A percentile compares a stretch with the other conserved stretches of the same genome.
Conservation (phyloP, 1,140 invertebrate species). For the Drosophila sechellia region DNA sequence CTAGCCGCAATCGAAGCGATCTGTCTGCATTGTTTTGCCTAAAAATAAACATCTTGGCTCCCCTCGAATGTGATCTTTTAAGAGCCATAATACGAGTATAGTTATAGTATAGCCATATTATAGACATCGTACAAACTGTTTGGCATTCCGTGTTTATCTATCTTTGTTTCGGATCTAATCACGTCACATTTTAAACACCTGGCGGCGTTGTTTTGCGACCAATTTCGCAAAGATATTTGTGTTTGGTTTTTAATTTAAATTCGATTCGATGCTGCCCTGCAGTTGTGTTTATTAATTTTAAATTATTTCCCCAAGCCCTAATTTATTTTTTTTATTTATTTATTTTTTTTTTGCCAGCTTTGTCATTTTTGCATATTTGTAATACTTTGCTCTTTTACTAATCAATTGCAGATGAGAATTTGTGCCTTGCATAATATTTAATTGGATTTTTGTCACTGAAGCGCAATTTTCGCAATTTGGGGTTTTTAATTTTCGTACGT, state of each 20-base stretch:
- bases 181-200: conserved; percentile 68
- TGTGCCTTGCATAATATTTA: conserved; percentile 9
- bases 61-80: conserved; percentile 39
- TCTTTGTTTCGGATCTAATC: conserved; percentile 28
- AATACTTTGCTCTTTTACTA: neutral
- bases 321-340: neutral
- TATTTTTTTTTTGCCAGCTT: neutral
- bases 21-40: conserved; percentile 74
- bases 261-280: conserved; percentile 21
- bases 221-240: conserved; percentile 14
- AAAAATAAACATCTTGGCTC: conserved; percentile 63
- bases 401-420: conserved; percentile 15
- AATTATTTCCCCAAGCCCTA: neutral
- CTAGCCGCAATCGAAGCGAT: conserved; percentile 66
- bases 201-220: conserved; percentile 44
- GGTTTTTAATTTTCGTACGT: conserved; percentile 1
- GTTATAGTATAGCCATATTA: neutral
- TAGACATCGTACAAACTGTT: conserved; percentile 16
- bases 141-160: conserved; percentile 35
- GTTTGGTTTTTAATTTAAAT: conserved; percentile 4
- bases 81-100: conserved; percentile 6
- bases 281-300: conserved; percentile 27
- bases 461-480: conserved; percentile 1
- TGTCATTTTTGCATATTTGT: neutral
- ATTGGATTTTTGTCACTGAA: conserved; percentile 53